Conservation (phyloP, 2,113 vertebrate genomes). For the Phalacrocorax brasilianus region DNA sequence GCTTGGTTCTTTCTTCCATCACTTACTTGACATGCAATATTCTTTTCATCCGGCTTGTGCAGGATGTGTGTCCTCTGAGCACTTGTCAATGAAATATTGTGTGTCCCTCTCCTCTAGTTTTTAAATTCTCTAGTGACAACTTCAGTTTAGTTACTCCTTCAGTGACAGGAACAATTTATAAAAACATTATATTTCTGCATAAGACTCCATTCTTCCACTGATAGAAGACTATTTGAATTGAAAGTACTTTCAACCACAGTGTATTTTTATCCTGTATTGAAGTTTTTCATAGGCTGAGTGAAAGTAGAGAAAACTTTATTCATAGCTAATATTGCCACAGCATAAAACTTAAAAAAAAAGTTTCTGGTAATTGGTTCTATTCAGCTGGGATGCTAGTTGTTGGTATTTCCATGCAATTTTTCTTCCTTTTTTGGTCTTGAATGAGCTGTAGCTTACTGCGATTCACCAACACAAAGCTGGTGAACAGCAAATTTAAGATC, state of each 20-base stretch:
- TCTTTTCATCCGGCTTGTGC: neutral
- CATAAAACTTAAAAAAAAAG: neutral
- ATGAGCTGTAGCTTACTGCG: neutral
- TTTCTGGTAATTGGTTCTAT: neutral
- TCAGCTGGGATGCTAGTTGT: neutral
- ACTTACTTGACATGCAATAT: neutral
- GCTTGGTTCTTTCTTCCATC: neutral
- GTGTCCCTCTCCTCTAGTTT: neutral
- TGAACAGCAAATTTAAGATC: neutral
- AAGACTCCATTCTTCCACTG: neutral
- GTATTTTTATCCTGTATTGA: neutral
- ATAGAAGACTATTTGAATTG: neutral
- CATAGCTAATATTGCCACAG: neutral
- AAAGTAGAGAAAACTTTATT: neutral
- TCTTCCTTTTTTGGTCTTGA: conserved; percentile 17
- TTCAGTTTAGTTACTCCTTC: neutral
- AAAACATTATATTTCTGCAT: neutral
- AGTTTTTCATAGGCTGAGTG: neutral
- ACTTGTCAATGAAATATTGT: neutral
- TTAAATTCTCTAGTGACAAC: neutral
- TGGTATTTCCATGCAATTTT: neutral
- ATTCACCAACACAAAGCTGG: neutral
- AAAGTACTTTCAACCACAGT: neutral
- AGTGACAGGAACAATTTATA: neutral
- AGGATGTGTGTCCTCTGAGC: neutral